Evolutionary conservation across 2,113 vertebrate species (phyloP).

Genomic region (Cephalophus harveyi): DNA sequence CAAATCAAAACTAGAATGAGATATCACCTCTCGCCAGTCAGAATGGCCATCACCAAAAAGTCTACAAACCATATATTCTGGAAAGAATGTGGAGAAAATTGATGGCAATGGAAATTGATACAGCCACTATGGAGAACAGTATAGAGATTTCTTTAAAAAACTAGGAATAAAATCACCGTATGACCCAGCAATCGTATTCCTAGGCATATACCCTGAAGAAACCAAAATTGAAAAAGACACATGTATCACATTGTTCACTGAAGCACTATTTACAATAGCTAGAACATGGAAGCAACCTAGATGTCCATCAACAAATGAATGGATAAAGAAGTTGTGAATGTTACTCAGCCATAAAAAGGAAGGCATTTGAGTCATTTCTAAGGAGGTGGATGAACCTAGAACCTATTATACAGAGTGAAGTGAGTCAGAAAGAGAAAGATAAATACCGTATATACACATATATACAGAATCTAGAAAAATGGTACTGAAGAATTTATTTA

Average conservation of each 20-base stretch:
- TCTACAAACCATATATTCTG: not conserved
- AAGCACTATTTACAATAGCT: not conserved
- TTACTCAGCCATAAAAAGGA: not conserved
- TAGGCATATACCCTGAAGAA: not conserved
- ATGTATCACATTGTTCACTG: not conserved
- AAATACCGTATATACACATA: not conserved
- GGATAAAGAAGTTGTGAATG: not conserved
- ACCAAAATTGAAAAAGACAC: not conserved
- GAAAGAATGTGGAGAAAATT: not conserved
- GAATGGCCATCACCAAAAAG: not conserved
- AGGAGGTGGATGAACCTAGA: not conserved
- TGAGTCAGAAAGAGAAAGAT: not conserved
- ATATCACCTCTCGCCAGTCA: not conserved
- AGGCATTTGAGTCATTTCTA: not conserved
- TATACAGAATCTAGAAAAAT: rapidly evolving
- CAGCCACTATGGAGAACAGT: not conserved
- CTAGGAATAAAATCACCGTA: not conserved
- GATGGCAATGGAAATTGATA: not conserved
- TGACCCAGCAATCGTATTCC: not conserved
- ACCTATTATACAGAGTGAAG: not conserved
- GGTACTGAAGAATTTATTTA: not conserved
- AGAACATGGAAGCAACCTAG: not conserved
- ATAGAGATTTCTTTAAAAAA: not conserved
- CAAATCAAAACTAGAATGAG: not conserved
- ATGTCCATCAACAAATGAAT: not conserved